phyloP scores from a whole-genome alignment of 1,140 invertebrate species.

The Melipona quadrifasciata region DNA sequence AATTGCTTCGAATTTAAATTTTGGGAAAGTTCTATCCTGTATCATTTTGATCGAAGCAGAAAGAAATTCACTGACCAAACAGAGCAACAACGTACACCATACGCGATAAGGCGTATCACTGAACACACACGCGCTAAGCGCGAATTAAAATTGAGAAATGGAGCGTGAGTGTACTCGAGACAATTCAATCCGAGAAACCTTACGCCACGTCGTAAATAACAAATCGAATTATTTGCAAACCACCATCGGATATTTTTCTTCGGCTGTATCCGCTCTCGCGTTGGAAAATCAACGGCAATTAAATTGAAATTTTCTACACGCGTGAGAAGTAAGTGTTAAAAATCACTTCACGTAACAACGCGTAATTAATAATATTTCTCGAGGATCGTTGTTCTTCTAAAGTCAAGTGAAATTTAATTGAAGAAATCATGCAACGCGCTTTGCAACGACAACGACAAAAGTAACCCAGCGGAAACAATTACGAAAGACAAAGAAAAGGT shows the following conservation, averaged over 20 bases:
- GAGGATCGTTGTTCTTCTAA: not conserved
- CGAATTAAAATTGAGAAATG: conserved; percentile 21
- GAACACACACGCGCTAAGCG: not conserved
- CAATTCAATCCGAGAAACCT: conserved; percentile 40
- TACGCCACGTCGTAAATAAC: conserved; percentile 9
- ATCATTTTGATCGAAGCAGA: not conserved
- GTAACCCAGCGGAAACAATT: not conserved
- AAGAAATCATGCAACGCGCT: not conserved
- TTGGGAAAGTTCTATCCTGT: too few relatives aligned
- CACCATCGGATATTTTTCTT: not conserved
- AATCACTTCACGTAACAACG: not conserved
- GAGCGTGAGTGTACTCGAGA: conserved; percentile 8
- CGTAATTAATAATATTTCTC: not conserved
- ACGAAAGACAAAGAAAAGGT: not conserved
- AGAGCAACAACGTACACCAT: not conserved
- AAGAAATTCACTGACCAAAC: not conserved
- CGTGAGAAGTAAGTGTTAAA: not conserved
- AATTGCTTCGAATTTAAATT: not conserved
- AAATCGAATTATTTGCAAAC: conserved; percentile 42
- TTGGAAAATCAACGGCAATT: not conserved
- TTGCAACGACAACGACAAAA: not conserved
- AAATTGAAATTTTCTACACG: not conserved
- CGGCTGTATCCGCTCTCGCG: not conserved
- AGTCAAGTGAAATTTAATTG: not conserved
- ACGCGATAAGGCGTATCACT: conserved; percentile 7